Evolutionary conservation across 2,888 invertebrate genomes (phyloP).

Genomic region (Idaea aversata): DNA sequence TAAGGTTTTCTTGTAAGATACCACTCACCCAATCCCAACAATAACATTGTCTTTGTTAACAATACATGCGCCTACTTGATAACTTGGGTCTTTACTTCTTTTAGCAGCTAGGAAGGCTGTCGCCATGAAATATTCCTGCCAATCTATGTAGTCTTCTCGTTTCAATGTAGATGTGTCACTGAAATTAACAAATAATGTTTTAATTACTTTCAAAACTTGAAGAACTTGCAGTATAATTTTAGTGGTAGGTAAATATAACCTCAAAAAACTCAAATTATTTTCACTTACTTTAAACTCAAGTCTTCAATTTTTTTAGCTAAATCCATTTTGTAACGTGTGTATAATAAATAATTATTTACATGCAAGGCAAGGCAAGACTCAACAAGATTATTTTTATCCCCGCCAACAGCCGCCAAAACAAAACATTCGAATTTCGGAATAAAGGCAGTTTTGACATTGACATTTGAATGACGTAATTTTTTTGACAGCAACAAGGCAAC

Average conservation of each 20-base stretch:
- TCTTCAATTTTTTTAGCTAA: slow-evolving; percentile 24
- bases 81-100: slow-evolving; percentile 95
- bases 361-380: not conserved
- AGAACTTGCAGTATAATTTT: no score
- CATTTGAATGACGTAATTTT: no score
- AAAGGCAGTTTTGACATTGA: no score
- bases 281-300: slow-evolving; percentile 19
- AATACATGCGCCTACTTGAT: slow-evolving; percentile 97
- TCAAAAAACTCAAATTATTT: not conserved
- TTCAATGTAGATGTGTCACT: slow-evolving; percentile 59
- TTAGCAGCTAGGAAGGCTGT: slow-evolving; percentile 93
- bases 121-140: slow-evolving; percentile 98
- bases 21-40: slow-evolving; percentile 88
- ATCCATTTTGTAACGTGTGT: slow-evolving; percentile 19
- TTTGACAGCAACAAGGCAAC: no score
- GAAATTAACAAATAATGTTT: slow-evolving; percentile 4
- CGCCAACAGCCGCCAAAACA: not conserved
- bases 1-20: not conserved
- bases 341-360: not conserved
- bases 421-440: no score
- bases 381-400: not conserved
- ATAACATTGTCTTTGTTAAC: slow-evolving; percentile 93
- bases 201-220: not conserved
- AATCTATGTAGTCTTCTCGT: slow-evolving; percentile 85
- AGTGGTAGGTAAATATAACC: slow-evolving; percentile 2